Percentiles rank a stretch among this genome's conserved stretches.
Conservation (phyloP, 2,888 invertebrate genomes). For the Artemia sp. region DNA sequence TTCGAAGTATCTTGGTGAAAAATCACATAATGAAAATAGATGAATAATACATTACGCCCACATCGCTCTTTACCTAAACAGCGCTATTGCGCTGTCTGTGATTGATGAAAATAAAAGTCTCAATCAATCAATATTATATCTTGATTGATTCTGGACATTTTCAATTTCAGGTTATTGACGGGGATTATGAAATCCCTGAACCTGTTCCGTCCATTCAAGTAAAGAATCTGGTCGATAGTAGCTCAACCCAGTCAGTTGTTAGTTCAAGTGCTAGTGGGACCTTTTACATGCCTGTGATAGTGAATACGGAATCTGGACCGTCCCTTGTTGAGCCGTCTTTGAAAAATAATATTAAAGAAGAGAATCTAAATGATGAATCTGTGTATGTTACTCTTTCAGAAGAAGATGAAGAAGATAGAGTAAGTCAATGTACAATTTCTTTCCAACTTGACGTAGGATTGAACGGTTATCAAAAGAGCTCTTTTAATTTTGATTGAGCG, state of each 20-base stretch:
- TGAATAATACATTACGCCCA: too few relatives aligned
- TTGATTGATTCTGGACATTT: background rate
- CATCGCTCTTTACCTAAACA: too few relatives aligned
- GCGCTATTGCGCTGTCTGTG: too few relatives aligned
- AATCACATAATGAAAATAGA: too few relatives aligned
- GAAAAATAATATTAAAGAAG: background rate
- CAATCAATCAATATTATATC: too few relatives aligned
- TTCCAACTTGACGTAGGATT: too few relatives aligned
- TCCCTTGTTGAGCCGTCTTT: background rate
- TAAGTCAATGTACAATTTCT: background rate
- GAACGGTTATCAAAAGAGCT: too few relatives aligned
- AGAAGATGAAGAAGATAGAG: slow-evolving; percentile 11
- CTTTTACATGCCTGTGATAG: slow-evolving; percentile 1
- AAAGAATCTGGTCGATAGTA: background rate
- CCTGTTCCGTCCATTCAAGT: slow-evolving; percentile 4
- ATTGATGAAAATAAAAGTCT: too few relatives aligned
- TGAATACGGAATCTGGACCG: slow-evolving; percentile 4
- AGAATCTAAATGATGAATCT: slow-evolving; percentile 2
- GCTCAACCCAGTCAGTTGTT: background rate
- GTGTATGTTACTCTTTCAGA: slow-evolving; percentile 11
- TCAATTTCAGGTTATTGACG: background rate
- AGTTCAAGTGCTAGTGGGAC: background rate
- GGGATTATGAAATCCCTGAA: slow-evolving; percentile 6
- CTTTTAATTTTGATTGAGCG: too few relatives aligned
- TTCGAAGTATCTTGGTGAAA: too few relatives aligned